Base-by-base conservation (phyloP, 1,140 invertebrate genomes). In the silkworm (Bombyx mori) region DNA sequence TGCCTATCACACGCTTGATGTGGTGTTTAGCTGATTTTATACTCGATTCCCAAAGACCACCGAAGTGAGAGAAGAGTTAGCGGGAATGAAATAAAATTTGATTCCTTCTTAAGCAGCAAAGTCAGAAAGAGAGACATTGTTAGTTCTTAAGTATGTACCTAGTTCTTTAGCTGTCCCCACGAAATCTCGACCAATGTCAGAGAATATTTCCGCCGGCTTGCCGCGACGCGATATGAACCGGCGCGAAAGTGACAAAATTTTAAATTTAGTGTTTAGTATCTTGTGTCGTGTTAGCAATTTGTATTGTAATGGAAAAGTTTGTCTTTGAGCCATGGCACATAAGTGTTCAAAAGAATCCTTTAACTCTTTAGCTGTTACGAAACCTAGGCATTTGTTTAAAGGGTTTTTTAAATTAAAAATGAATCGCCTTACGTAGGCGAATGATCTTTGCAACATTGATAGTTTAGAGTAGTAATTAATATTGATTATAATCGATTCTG, bases 21-120 rank as follows among this genome's bases (percentile, higher is more conserved):
- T 70, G 68, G 47, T 61, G 54, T 50, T 69, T 69, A 10, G 57
- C 55, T n/a, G n/a, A n/a, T n/a, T n/a, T n/a, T n/a, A n/a, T n/a
- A n/a, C n/a, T n/a, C n/a, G n/a, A n/a, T n/a, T n/a, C n/a, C n/a
- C n/a, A n/a, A n/a, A n/a, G n/a, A n/a, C n/a, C n/a, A n/a, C n/a
- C n/a, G n/a, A n/a, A n/a, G n/a, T n/a, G n/a, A n/a, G n/a, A n/a
- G n/a, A n/a, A n/a, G n/a, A n/a, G n/a, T n/a, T n/a, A n/a, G n/a
- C n/a, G n/a, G n/a, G n/a, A n/a, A n/a, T n/a, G n/a, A n/a, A n/a
- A n/a, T n/a, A n/a, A n/a, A n/a, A n/a, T n/a, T n/a, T n/a, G n/a
- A n/a, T n/a, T n/a, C n/a, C n/a, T n/a, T n/a, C n/a, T n/a, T n/a
- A n/a, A n/a, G n/a, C 54, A 52, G 64, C 59, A 66, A 66, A 63